Base-by-base conservation (phyloP, 2,113 vertebrate species). In the Colaptes auratus region DNA sequence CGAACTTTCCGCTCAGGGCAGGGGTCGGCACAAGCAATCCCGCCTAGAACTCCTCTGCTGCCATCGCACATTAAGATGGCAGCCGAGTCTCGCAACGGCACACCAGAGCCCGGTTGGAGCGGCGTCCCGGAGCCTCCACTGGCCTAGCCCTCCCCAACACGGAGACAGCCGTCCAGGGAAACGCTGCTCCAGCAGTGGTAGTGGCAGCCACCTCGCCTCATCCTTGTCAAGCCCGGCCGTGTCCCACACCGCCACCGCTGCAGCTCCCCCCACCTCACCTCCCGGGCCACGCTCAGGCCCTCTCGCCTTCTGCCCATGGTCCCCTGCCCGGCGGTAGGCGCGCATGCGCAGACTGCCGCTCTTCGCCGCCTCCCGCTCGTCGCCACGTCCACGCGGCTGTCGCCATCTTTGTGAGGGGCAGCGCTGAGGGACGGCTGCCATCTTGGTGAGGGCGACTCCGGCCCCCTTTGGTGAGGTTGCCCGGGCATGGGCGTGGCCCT, bases 261-360 rank as follows among this genome's bases (percentile, higher is more conserved):
- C 24, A 0, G 46, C 33, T 1, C 13, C 9, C 1, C 8, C 20
- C 7, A 5, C 48, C 97, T 98, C 97, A 98, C 98, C 98, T 98
- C 97, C 7, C n/a, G 75, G 48, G 97, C 97, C 74, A 98, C 96
- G 42, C 97, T 97, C 24, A 94, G 61, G 66, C 83, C 96, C 89
- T 95, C 97, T 92, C 96, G 88, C 94, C 90, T 91, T 94, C 94
- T 88, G 66, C 93, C 94, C 98, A 98, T 98, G 42, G 82, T 91
- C 70, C 78, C 35, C 50, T 12, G 28, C 21, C 72, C 18, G 14
- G 7, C 35, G 10, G 24, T 3, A 20, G 13, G 36, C 6, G 72
- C 80, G 90, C 95, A 55, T 81, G 75, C 79, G 72, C 91, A 17
- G 15, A 1, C 9, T 2, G 0, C 25, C 28, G 4, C 25, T 2